These are phyloP conservation scores for Ischnura elegans DNA, from an alignment of 2,888 invertebrate genomes.

Conservation along the genomic window DNA sequence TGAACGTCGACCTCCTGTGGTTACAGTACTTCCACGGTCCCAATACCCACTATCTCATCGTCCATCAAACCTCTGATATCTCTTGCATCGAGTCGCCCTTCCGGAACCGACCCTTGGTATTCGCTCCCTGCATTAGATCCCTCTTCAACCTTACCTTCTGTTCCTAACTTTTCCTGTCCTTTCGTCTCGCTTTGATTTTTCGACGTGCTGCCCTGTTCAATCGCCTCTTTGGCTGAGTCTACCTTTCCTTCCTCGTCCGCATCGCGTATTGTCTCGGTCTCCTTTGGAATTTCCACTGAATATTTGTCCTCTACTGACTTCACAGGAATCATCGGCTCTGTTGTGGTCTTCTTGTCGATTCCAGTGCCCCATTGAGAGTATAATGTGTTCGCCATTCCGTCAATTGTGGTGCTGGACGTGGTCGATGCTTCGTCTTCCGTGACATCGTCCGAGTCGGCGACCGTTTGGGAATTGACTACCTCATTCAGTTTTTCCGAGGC, in stretches of 20 bases:
- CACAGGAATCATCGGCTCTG: not conserved
- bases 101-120: not conserved
- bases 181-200: not conserved
- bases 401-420: not conserved
- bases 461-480: too few species aligned
- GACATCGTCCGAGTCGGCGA: not conserved
- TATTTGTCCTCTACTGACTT: not conserved
- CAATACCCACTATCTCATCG: constrained; percentile 71
- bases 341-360: not conserved
- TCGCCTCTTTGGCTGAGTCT: not conserved
- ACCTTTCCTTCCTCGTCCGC: not conserved
- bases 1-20: constrained; percentile 84
- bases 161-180: not conserved
- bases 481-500: too few species aligned
- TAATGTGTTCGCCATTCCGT: not conserved
- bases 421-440: not conserved
- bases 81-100: not conserved
- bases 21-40: constrained; percentile 74
- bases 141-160: not conserved
- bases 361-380: not conserved
- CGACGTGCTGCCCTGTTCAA: constrained; percentile 37
- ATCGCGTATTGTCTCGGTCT: not conserved
- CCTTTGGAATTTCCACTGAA: not conserved
- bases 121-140: not conserved
- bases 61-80: constrained; percentile 69